Evolutionary conservation across 2,797 vertebrate genomes (phyloP).

Genomic region (Cryptoprocta ferox): DNA sequence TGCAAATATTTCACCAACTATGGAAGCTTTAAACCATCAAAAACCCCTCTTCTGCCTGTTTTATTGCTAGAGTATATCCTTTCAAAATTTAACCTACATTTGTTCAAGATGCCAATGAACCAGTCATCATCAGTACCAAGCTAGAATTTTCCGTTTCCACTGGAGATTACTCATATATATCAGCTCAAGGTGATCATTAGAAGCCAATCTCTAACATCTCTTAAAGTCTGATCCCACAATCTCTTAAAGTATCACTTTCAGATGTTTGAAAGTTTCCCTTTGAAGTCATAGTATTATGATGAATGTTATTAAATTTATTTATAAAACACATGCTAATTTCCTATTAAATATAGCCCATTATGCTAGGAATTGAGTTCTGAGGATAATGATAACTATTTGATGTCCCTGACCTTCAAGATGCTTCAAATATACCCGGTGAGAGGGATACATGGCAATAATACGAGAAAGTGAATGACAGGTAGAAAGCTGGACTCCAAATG

Average conservation of each 20-base stretch:
- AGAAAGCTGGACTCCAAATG: not conserved
- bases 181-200: slow-evolving; percentile 44
- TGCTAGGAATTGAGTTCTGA: not conserved
- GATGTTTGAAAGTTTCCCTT: slow-evolving; percentile 3
- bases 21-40: slow-evolving; percentile 57
- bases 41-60: slow-evolving; percentile 67
- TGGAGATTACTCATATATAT: slow-evolving; percentile 6
- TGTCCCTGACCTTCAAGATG: not conserved
- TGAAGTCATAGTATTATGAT: slow-evolving; percentile 33
- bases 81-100: slow-evolving; percentile 57
- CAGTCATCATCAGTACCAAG: slow-evolving; percentile 11
- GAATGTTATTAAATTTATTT: slow-evolving; percentile 44
- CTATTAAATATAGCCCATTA: not conserved
- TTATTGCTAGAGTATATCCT: slow-evolving; percentile 45
- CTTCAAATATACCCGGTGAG: not conserved
- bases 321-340: slow-evolving; percentile 1
- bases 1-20: slow-evolving; percentile 48
- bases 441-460: not conserved
- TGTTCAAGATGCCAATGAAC: slow-evolving; percentile 36
- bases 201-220: slow-evolving; percentile 47
- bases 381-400: not conserved
- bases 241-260: slow-evolving; percentile 27
- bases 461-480: not conserved
- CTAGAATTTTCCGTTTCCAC: slow-evolving; percentile 54
- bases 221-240: slow-evolving; percentile 47